phyloP scores from a whole-genome alignment of 1,140 invertebrate species.

The Armadillidium nasatum region DNA sequence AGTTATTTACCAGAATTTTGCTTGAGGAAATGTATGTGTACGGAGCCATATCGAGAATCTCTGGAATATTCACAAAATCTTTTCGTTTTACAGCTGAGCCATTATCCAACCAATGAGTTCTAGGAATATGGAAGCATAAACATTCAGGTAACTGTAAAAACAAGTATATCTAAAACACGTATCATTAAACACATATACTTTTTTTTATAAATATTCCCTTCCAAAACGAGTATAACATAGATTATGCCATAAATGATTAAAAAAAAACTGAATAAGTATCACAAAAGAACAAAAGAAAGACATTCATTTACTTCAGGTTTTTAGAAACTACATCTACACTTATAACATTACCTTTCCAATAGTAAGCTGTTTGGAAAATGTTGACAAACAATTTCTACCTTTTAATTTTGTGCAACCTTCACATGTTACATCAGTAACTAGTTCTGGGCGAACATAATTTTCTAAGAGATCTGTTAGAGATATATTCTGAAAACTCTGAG shows the following conservation, averaged over 20 bases:
- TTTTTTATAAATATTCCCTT: too few relatives aligned
- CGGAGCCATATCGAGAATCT: constrained; percentile 70
- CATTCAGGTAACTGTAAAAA: constrained; percentile 67
- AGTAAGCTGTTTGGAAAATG: constrained; percentile 50
- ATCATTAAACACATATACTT: too few relatives aligned
- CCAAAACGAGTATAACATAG: too few relatives aligned
- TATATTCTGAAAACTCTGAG: constrained; percentile 46
- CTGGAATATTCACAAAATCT: constrained; percentile 80
- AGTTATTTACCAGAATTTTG: constrained; percentile 23
- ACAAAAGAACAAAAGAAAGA: too few relatives aligned
- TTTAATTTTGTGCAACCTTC: constrained; percentile 60
- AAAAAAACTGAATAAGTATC: too few relatives aligned
- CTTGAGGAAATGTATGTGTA: constrained; percentile 56
- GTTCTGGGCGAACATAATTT: constrained; percentile 75
- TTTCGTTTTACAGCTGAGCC: constrained; percentile 71
- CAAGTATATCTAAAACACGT: too few relatives aligned
- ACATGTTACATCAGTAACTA: constrained; percentile 77
- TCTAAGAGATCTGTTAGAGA: constrained; percentile 66
- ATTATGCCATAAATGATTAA: too few relatives aligned
- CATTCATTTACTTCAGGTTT: too few relatives aligned
- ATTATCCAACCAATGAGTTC: constrained; percentile 66
- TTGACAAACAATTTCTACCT: constrained; percentile 48
- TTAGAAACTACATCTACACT: too few relatives aligned
- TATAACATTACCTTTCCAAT: constrained; percentile 76
- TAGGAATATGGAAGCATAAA: constrained; percentile 78